These are phyloP conservation scores for Andinoacara biseriatus DNA, from an alignment of 2,113 vertebrate species.

Conservation along the genomic window DNA sequence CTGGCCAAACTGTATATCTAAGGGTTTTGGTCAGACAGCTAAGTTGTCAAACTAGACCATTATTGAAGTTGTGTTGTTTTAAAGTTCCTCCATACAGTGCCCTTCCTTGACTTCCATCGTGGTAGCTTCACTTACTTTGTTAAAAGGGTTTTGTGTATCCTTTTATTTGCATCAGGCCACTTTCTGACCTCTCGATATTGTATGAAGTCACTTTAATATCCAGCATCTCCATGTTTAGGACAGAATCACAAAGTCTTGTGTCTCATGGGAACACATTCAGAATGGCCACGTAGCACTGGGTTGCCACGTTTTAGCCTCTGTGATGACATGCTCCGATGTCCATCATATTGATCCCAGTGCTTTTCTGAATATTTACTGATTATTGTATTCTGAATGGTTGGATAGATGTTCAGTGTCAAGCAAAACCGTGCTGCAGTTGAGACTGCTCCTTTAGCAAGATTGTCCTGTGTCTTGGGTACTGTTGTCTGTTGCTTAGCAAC, in stretches of 20 bases:
- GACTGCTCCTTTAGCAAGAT: slow-evolving; percentile 57
- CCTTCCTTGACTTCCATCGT: slow-evolving; percentile 32
- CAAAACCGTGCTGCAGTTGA: slow-evolving; percentile 53
- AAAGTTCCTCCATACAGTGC: slow-evolving; percentile 37
- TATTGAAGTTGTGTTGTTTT: slow-evolving; percentile 20
- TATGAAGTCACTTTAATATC: slow-evolving; percentile 59
- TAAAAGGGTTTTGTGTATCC: background rate
- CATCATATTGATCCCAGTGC: slow-evolving; percentile 42
- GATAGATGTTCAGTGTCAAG: slow-evolving; percentile 73
- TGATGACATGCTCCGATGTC: slow-evolving; percentile 34
- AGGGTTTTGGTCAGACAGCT: slow-evolving; percentile 5
- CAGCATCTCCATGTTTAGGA: slow-evolving; percentile 51
- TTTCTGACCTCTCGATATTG: slow-evolving; percentile 46
- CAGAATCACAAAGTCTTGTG: slow-evolving; percentile 48
- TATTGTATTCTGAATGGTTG: slow-evolving; percentile 75
- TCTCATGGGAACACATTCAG: slow-evolving; percentile 50
- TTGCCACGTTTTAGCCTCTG: slow-evolving; percentile 52
- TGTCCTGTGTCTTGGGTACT: slow-evolving; percentile 61
- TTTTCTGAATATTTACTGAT: slow-evolving; percentile 72
- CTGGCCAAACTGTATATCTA: slow-evolving; percentile 23
- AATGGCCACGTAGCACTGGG: slow-evolving; percentile 63
- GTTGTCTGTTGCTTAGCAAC: slow-evolving; percentile 75
- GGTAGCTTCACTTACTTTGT: slow-evolving; percentile 15
- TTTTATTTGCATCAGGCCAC: slow-evolving; percentile 30
- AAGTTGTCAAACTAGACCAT: slow-evolving; percentile 11